A percentile compares a stretch with the other conserved stretches of the same genome.
phyloP scores from a whole-genome alignment of 2,888 invertebrate genomes.

The Pogonocherus hispidulus region DNA sequence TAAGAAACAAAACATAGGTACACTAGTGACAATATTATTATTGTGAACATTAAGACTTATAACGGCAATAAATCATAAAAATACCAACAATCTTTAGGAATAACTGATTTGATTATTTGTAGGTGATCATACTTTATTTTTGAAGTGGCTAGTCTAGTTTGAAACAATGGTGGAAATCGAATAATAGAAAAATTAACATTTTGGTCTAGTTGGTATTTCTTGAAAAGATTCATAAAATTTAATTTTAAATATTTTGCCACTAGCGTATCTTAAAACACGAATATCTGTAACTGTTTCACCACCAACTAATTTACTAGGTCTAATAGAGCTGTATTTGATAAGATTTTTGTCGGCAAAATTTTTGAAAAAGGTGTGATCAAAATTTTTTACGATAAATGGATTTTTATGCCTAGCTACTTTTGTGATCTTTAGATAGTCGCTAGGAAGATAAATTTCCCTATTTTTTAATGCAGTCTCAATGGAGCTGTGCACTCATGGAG shows the following conservation, averaged over 20 bases:
- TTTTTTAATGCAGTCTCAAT: conserved; percentile 51
- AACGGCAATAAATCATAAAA: conserved; percentile 31
- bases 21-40: not conserved
- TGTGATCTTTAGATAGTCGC: conserved; percentile 46
- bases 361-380: conserved; percentile 20
- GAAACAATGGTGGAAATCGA: conserved; percentile 27
- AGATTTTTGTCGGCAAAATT: conserved; percentile 27
- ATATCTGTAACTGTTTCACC: conserved; percentile 20
- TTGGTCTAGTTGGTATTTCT: conserved; percentile 9
- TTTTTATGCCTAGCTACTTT: conserved; percentile 31
- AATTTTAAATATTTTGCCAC: conserved; percentile 16
- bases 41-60: conserved; percentile 20
- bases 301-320: conserved; percentile 33
- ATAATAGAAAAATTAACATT: conserved; percentile 18
- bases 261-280: too few relatives aligned
- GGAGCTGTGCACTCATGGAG: conserved; percentile 51
- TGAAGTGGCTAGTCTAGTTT: conserved; percentile 23
- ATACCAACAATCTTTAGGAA: conserved; percentile 25
- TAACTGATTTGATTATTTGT: conserved; percentile 22
- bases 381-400: conserved; percentile 24
- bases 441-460: conserved; percentile 45
- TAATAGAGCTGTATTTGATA: conserved; percentile 31
- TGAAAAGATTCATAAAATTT: conserved; percentile 26
- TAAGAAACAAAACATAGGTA: conserved; percentile 3
- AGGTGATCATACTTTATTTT: conserved; percentile 30